phyloP scores from a whole-genome alignment of 2,113 vertebrate genomes.

The Nothobranchius furzeri region DNA sequence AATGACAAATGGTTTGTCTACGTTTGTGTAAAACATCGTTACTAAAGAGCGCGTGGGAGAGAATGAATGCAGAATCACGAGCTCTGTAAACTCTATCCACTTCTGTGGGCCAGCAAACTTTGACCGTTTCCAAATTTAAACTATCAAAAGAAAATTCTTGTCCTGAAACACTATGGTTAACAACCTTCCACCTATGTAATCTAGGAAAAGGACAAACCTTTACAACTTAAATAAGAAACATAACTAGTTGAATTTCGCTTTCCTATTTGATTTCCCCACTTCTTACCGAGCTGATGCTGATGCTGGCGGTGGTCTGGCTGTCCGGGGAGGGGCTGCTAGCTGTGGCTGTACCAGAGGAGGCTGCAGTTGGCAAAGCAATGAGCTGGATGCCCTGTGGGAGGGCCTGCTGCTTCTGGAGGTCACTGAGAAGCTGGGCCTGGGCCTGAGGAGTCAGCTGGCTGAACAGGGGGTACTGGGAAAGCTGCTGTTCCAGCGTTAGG shows the following conservation, averaged over 20 bases:
- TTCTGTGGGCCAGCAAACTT: neutral
- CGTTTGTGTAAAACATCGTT: neutral
- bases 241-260: no score
- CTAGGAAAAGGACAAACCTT: no score
- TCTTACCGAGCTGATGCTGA: constrained; percentile 91
- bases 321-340: constrained; percentile 87
- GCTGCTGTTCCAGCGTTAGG: constrained; percentile 92
- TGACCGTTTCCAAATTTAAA: no score
- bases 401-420: constrained; percentile 84
- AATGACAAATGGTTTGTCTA: neutral
- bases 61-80: neutral
- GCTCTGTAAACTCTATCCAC: neutral
- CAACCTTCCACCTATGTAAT: no score
- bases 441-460: constrained; percentile 85
- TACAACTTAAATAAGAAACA: no score
- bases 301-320: constrained; percentile 86
- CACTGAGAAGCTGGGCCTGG: constrained; percentile 83
- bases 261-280: neutral
- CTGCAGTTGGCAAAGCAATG: constrained; percentile 84
- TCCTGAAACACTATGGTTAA: no score
- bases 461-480: constrained; percentile 91
- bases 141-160: no score
- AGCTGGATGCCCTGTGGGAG: constrained; percentile 82
- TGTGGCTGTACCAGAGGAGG: constrained; percentile 81
- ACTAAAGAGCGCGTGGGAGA: constrained; percentile 3